Evolutionary conservation across 2,113 vertebrate species (phyloP).

Genomic region (Parus major): DNA sequence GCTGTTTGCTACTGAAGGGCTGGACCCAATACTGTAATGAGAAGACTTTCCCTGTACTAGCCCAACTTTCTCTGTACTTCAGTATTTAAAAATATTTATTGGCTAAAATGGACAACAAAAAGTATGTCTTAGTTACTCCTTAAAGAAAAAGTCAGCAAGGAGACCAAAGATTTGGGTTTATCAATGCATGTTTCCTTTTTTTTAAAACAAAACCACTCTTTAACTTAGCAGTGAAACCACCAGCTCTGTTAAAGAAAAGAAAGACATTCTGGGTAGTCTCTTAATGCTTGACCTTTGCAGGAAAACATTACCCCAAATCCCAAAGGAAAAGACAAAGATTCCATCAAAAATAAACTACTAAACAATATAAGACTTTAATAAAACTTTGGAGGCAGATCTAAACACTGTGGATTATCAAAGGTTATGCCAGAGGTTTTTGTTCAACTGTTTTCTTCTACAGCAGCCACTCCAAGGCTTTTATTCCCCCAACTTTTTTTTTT

Average conservation of each 20-base stretch:
- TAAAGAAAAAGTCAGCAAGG: background rate
- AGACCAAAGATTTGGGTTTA: background rate
- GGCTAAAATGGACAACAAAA: background rate
- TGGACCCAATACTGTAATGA: background rate
- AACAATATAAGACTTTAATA: constrained; percentile 48
- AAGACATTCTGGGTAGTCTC: background rate
- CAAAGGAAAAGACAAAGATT: constrained; percentile 20
- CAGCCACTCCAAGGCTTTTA: background rate
- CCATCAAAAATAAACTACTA: constrained; percentile 45
- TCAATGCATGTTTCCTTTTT: background rate
- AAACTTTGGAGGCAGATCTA: background rate
- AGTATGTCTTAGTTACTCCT: background rate
- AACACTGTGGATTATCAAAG: background rate
- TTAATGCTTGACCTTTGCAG: constrained; percentile 1
- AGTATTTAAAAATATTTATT: background rate
- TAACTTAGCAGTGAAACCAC: background rate
- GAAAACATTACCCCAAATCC: constrained; percentile 27
- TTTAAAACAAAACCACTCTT: background rate
- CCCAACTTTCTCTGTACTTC: background rate
- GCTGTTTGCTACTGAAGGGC: background rate
- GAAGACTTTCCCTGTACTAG: background rate
- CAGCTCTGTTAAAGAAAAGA: background rate
- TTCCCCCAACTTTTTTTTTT: background rate
- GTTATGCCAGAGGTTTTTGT: background rate
- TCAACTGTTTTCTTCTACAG: background rate